A percentile compares a stretch with the other conserved stretches of the same genome.
Conservation (phyloP, 1,140 invertebrate genomes). For the Formica selysi region DNA sequence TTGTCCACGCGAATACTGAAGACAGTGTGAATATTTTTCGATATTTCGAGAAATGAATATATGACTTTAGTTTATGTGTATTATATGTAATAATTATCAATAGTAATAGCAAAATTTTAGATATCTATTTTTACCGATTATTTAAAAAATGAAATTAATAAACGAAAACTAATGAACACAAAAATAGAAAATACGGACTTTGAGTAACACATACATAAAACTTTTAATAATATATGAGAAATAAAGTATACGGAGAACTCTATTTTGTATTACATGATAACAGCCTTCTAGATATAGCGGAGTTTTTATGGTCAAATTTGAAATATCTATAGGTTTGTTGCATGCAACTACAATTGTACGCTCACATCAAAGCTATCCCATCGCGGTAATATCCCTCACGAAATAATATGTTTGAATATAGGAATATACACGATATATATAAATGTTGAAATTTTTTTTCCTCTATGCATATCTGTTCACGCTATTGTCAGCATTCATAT, state of each 20-base stretch:
- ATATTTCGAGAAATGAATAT: neutral
- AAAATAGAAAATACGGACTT: neutral
- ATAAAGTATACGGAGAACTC: neutral
- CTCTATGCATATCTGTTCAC: neutral
- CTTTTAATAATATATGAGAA: slow-evolving; percentile 1
- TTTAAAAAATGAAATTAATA: neutral
- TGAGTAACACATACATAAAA: neutral
- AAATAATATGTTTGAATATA: slow-evolving; percentile 17
- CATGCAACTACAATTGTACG: neutral
- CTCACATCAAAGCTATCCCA: neutral
- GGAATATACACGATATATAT: neutral
- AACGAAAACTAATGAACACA: neutral
- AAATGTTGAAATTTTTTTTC: neutral
- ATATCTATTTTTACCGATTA: neutral
- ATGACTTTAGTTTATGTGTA: neutral
- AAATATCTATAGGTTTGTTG: neutral
- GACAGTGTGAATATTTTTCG: neutral
- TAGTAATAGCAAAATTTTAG: neutral
- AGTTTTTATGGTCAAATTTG: neutral
- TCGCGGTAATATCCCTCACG: neutral
- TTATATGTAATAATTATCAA: neutral
- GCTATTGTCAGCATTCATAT: too few species aligned
- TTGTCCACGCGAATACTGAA: neutral
- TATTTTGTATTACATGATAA: slow-evolving; percentile 7
- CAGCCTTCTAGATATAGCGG: neutral